These are phyloP conservation scores for Saguinus imperator DNA, from an alignment of 2,113 vertebrate species.

Conservation along the genomic window DNA sequence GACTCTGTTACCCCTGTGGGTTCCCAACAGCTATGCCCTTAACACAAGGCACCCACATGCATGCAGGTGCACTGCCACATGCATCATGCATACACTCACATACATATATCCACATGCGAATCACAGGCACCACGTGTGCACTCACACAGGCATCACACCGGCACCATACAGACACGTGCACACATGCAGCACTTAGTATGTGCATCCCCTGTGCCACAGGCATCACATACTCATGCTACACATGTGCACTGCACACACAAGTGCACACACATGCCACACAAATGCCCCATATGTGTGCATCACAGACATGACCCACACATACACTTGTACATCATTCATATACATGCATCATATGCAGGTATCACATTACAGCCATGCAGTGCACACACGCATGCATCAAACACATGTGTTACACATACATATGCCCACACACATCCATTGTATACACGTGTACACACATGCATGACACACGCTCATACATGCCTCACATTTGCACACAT, in stretches of 20 bases:
- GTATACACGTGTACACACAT: not conserved
- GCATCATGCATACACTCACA: not conserved
- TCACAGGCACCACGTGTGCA: not conserved
- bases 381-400: accelerated
- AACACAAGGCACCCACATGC: too few relatives aligned
- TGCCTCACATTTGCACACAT: not conserved
- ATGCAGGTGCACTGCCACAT: not conserved
- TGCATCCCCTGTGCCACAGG: not conserved
- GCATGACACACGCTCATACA: not conserved
- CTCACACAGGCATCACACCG: not conserved
- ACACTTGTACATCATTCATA: not conserved
- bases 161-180: not conserved
- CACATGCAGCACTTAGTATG: not conserved
- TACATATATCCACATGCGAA: not conserved
- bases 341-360: too few relatives aligned
- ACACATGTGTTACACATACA: too few relatives aligned
- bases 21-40: not conserved
- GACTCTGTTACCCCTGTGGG: not conserved
- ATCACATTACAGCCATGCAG: not conserved
- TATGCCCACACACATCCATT: too few relatives aligned
- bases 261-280: not conserved
- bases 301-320: too few relatives aligned
- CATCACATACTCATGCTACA: too few relatives aligned
- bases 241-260: not conserved
- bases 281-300: too few relatives aligned